Conservation (phyloP, 1,140 invertebrate genomes). For the Drosophila miranda region DNA sequence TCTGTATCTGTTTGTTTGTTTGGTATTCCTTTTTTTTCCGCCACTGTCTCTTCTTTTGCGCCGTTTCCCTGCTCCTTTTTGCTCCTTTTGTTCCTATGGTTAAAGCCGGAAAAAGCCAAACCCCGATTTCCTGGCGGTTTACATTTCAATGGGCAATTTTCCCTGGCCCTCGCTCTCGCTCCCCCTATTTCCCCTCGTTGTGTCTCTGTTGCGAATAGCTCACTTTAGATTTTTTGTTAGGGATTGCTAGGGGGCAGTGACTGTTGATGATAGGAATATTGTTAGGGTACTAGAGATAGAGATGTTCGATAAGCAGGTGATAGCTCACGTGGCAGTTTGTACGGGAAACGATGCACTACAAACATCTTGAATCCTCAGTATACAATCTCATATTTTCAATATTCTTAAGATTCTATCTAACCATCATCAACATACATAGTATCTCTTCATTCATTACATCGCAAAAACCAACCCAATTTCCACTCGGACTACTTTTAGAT, state of each 20-base stretch:
- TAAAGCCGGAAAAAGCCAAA: conserved; percentile 80
- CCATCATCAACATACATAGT: neutral
- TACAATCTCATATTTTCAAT: too few relatives aligned
- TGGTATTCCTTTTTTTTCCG: conserved; percentile 51
- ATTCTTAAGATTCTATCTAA: neutral
- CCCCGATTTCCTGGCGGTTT: conserved; percentile 80
- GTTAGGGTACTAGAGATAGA: conserved; percentile 1
- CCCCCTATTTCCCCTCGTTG: conserved; percentile 22
- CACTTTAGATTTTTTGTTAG: conserved; percentile 4
- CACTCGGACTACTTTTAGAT: conserved; percentile 14
- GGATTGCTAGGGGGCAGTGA: conserved; percentile 52
- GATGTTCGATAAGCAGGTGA: conserved; percentile 29
- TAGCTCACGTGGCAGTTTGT: conserved; percentile 14
- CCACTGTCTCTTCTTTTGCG: conserved; percentile 54
- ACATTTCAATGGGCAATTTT: conserved; percentile 81
- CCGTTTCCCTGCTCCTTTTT: conserved; percentile 9
- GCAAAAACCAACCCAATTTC: neutral
- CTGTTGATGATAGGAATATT: conserved; percentile 55
- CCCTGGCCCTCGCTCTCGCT: conserved; percentile 24
- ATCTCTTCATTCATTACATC: neutral
- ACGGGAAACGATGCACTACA: too few relatives aligned
- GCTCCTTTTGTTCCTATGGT: conserved; percentile 53
- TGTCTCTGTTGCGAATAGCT: conserved; percentile 18
- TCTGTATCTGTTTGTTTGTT: conserved; percentile 62
- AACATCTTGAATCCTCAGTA: too few relatives aligned